A percentile compares a stretch with the other conserved stretches of the same genome.
phyloP scores from a whole-genome alignment of 1,140 invertebrate species.

The Tetragnatha versicolor region DNA sequence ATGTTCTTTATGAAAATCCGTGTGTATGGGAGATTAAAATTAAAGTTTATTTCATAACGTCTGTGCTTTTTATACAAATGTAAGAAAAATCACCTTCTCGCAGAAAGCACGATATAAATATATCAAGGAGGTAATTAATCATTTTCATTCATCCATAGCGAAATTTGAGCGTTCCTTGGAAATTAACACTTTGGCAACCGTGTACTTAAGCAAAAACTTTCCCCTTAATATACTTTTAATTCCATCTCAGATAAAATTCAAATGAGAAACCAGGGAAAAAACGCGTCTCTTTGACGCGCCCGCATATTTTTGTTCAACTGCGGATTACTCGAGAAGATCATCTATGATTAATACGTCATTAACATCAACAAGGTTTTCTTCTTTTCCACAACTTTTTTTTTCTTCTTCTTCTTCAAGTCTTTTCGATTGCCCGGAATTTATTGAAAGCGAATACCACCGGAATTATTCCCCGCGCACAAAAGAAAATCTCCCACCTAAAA shows the following conservation, averaged over 20 bases:
- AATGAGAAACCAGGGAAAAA: neutral
- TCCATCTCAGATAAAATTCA: neutral
- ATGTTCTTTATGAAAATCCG: too few species aligned
- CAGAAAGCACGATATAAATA: too few species aligned
- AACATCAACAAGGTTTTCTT: slow-evolving; percentile 14
- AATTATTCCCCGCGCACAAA: slow-evolving; percentile 26
- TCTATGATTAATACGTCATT: slow-evolving; percentile 44
- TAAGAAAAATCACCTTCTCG: too few species aligned
- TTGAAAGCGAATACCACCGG: slow-evolving; percentile 27
- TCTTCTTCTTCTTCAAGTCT: neutral
- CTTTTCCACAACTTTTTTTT: neutral
- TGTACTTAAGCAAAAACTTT: too few species aligned
- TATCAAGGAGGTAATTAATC: neutral
- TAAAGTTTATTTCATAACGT: too few species aligned
- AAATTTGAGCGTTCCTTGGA: too few species aligned
- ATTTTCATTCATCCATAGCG: neutral
- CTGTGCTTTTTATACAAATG: too few species aligned
- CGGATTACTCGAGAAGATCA: slow-evolving; percentile 30
- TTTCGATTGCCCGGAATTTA: slow-evolving; percentile 8
- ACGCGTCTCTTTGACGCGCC: slow-evolving; percentile 7
- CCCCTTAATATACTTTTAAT: neutral
- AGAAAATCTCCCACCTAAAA: neutral
- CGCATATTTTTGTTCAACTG: slow-evolving; percentile 30
- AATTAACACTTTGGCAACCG: too few species aligned
- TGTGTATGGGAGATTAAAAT: too few species aligned